Base-by-base conservation (phyloP, 2,113 vertebrate species). In the Seriola rivoliana region DNA sequence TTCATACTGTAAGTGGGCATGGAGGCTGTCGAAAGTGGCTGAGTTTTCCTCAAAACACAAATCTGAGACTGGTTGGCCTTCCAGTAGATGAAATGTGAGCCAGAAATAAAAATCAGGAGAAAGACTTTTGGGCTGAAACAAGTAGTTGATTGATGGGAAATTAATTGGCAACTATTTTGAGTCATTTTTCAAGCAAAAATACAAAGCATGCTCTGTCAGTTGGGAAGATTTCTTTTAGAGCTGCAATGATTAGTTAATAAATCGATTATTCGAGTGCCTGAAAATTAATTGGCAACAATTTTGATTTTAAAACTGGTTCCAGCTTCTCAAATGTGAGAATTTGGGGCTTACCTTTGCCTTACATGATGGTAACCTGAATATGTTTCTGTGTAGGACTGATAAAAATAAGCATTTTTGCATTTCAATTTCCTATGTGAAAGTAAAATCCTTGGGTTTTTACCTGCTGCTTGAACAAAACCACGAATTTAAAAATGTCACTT, bases 31-130 rank as follows among this genome's bases (percentile, higher is more conserved):
- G 14, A 72, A 46, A 63, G 89, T 25, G 65, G 63, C 60, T 46
- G 81, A 29, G 81, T 70, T 82, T 75, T 85, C 88, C 88, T 85
- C 73, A 11, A 64, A 66, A 52, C 62, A 67, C 65, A 32, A n/a
- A 62, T 63, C 62, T 80, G 65, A 84, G 74, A 82, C 32, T 1
- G 23, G 4, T 36, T 0, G 4, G 17, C 8, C 23, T 44, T 11
- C 23, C 8, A 14, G 16, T 6, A 9, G 63, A 36, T 21, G 23
- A 16, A 50, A 14, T 48, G 40, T 60, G 34, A 36, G 34, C 34
- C 34, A 36, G 5, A 6, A 36, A 36, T 36, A 36, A 4, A 36
- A 36, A 36, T 36, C 34, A 36, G 6, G 3, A 36, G 34, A 36
- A 36, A 36, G 34, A 36, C 34, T 36, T 36, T 36, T 5, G 34